Conservation (phyloP, 1,140 invertebrate species). For the Leptopilina boulardi region DNA sequence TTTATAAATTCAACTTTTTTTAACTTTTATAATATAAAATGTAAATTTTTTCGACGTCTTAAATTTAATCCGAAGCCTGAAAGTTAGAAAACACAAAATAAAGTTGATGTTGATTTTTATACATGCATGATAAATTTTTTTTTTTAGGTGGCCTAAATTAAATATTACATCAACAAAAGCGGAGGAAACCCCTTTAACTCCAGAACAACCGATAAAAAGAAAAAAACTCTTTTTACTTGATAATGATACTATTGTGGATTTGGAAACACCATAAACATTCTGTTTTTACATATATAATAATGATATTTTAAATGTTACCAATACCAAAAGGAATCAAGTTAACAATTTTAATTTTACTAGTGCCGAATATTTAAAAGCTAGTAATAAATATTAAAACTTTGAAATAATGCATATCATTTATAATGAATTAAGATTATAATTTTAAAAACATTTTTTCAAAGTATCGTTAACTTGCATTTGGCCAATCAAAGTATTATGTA, state of each 20-base stretch:
- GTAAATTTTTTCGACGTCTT: no score
- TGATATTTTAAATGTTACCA: background rate
- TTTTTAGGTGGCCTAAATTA: conserved; percentile 42
- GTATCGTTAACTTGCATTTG: background rate
- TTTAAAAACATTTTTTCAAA: background rate
- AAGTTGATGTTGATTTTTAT: no score
- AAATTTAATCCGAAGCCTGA: no score
- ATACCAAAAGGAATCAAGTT: background rate
- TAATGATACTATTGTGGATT: conserved; percentile 33
- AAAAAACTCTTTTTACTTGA: conserved; percentile 38
- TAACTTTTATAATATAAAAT: background rate
- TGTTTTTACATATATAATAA: background rate
- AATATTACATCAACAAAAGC: conserved; percentile 35
- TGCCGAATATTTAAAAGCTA: no score
- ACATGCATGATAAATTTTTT: no score
- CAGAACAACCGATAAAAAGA: conserved; percentile 31
- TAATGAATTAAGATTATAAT: background rate
- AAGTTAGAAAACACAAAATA: no score
- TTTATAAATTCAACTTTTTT: background rate
- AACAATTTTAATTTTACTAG: background rate
- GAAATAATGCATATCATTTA: no score
- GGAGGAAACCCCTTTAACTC: conserved; percentile 36
- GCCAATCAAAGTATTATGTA: background rate
- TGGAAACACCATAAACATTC: conserved; percentile 7
- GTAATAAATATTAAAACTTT: no score